Evolutionary conservation across 2,888 invertebrate species (phyloP), one percentile per base, ranked within the genome.

Genomic region (Scaptomyza flava): DNA sequence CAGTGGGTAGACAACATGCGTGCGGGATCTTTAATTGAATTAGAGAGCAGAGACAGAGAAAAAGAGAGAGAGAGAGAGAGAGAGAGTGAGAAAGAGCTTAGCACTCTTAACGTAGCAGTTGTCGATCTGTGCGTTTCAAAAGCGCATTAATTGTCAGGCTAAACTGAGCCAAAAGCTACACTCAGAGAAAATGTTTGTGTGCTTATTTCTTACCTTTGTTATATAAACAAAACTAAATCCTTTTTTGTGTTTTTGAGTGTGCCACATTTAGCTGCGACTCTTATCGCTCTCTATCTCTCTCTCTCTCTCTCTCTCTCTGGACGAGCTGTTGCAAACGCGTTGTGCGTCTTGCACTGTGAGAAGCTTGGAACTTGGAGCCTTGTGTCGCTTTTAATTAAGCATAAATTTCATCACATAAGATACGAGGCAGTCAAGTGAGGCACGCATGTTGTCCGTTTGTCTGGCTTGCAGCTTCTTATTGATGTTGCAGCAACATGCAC

Each of bases 341-440:
- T 52, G 30, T 50, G 58, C 53, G 58, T 58, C 30, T 41, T 43
- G 50, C 33, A 17, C 38, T 30, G 11, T 12, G 38, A 17, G 48
- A 17, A 27, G 12, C 36, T 9, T 17, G 42, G 9, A n/a, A 36
- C 23, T 9, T 12, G 64, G 23, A 36, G 77, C 72, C 62, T 74
- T 83, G 81, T 90, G 90, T 90, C 90, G 84, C 81, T 90, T 90
- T 90, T 90, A 90, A 90, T 90, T 90, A 90, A 87, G 90, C 90
- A 90, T 90, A 90, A 90, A 90, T 90, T 90, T 90, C 89, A 88
- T 89, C 90, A 87, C 84, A 78, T 77, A 78, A 89, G 90, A 90
- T 90, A 89, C 81, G 84, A 88, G 72, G 63, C 68, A 53, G 70
- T 50, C 31, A 66, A 80, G 65, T 71, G 67, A 63, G 80, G 83